A percentile compares a stretch with the other conserved stretches of the same genome.
phyloP scores from a whole-genome alignment of 2,888 invertebrate species.

The Eupithecia inturbata region DNA sequence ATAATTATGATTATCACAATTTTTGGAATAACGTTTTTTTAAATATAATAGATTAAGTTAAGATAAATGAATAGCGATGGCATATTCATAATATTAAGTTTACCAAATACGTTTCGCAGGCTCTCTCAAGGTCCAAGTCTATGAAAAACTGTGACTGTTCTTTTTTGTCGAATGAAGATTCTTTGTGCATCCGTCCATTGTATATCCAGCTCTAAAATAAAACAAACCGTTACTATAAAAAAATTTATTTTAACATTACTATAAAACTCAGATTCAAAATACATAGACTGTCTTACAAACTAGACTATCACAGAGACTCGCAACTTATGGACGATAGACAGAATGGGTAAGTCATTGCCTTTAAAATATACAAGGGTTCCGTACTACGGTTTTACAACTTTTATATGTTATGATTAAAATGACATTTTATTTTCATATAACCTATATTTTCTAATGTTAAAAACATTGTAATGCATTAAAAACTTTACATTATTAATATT shows the following conservation, averaged over 20 bases:
- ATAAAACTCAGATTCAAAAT: slow-evolving; percentile 51
- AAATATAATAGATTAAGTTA: too few species aligned
- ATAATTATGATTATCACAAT: too few species aligned
- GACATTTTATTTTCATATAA: neutral
- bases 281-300: slow-evolving; percentile 52
- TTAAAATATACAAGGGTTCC: neutral
- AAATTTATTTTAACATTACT: slow-evolving; percentile 50
- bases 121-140: too few species aligned
- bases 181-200: too few species aligned
- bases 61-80: too few species aligned
- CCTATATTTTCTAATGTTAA: neutral
- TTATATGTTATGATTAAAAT: neutral
- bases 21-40: too few species aligned
- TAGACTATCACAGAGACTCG: slow-evolving; percentile 57
- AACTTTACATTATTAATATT: slow-evolving; percentile 1
- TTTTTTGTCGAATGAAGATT: too few species aligned
- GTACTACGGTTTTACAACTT: neutral
- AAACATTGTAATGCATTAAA: neutral
- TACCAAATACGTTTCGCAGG: too few species aligned
- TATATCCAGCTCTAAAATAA: slow-evolving; percentile 20
- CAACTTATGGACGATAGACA: slow-evolving; percentile 47
- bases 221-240: slow-evolving; percentile 43
- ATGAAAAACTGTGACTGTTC: too few species aligned
- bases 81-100: too few species aligned
- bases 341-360: slow-evolving; percentile 24